Conservation (phyloP, 2,888 invertebrate species). For the Cataglyphis albicans region DNA sequence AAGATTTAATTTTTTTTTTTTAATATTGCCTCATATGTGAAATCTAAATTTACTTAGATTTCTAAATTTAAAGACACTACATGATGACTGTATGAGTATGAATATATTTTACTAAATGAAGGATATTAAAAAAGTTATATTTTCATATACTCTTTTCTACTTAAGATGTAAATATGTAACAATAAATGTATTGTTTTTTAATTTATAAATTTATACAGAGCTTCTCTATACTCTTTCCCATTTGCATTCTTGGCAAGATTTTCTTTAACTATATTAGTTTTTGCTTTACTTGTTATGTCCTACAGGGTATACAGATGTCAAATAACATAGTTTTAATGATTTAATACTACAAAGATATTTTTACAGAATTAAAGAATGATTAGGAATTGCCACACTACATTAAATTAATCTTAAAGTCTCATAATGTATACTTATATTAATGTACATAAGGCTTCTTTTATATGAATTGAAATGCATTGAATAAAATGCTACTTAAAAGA, state of each 20-base stretch:
- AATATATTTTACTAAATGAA: background rate
- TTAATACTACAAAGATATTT: background rate
- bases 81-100: background rate
- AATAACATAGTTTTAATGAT: background rate
- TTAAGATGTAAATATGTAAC: conserved; percentile 20
- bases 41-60: background rate
- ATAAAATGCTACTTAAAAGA: background rate
- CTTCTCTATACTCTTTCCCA: background rate
- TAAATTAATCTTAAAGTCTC: background rate
- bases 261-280: background rate
- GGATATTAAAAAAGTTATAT: background rate
- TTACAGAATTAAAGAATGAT: background rate
- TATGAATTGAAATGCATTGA: background rate
- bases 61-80: background rate
- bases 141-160: conserved; percentile 2
- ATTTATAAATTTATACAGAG: background rate
- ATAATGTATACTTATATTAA: conserved; percentile 10
- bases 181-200: background rate
- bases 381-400: background rate
- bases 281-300: background rate
- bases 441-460: background rate
- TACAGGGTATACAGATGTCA: background rate
- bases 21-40: background rate
- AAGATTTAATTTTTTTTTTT: background rate
- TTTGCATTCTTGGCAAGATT: background rate